These are phyloP conservation scores for Aplidium turbinatum DNA, from an alignment of 23 tunicate species.

Conservation along the genomic window DNA sequence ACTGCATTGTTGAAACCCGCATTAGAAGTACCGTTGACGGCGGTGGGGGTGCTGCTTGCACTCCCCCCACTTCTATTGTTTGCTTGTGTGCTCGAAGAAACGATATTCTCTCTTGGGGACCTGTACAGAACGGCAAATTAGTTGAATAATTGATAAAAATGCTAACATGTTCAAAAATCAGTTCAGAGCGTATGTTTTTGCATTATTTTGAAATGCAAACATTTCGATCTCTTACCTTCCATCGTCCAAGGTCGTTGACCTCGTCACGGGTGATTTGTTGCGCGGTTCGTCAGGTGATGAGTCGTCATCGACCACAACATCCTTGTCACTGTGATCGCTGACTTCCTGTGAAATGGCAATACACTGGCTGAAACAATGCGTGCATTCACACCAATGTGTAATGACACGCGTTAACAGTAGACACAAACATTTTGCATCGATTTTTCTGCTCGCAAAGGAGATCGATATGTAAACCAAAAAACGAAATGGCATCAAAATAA, in stretches of 20 bases:
- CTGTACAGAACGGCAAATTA: background rate
- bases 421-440: no score
- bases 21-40: background rate
- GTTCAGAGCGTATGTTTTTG: background rate
- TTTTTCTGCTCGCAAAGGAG: no score
- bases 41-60: constrained; percentile 48
- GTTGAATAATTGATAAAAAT: background rate
- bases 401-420: no score
- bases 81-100: constrained; percentile 91
- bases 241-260: constrained; percentile 12
- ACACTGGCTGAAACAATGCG: no score
- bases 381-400: no score
- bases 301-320: constrained; percentile 86
- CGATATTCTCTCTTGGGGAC: constrained; percentile 83
- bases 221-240: constrained; percentile 12
- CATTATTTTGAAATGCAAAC: no score
- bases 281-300: constrained; percentile 45
- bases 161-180: background rate
- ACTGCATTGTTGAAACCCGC: constrained; percentile 3
- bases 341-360: constrained; percentile 54
- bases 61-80: constrained; percentile 62
- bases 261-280: constrained; percentile 28
- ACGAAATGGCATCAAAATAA: no score
- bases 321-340: constrained; percentile 93
- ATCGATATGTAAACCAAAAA: no score